phyloP scores from a whole-genome alignment of 2,888 invertebrate species.

The Timandra comae region DNA sequence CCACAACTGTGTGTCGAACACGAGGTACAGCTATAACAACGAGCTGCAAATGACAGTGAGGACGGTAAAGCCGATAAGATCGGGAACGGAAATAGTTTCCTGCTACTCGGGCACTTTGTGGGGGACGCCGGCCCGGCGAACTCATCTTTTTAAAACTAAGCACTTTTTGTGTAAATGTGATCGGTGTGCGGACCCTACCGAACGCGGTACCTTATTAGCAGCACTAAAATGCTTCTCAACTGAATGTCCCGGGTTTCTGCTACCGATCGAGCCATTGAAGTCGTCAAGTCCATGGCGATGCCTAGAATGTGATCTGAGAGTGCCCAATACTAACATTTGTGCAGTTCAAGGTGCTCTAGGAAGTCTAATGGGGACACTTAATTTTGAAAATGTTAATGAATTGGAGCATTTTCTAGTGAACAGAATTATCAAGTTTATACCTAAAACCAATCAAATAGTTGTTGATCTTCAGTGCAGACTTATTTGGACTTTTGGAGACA shows the following conservation, averaged over 20 bases:
- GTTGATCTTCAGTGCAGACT: constrained; percentile 79
- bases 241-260: constrained; percentile 70
- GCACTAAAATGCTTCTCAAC: constrained; percentile 75
- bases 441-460: constrained; percentile 77
- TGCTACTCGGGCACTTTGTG: constrained; percentile 81
- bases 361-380: constrained; percentile 69
- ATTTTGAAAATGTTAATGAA: constrained; percentile 66
- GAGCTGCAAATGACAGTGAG: constrained; percentile 77
- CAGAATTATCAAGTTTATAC: constrained; percentile 73
- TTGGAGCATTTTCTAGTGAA: constrained; percentile 74
- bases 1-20: constrained; percentile 82
- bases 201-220: constrained; percentile 78
- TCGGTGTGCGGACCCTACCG: constrained; percentile 81
- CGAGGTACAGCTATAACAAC: constrained; percentile 77
- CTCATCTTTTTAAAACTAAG: constrained; percentile 80
- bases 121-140: constrained; percentile 80
- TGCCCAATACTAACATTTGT: constrained; percentile 70
- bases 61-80: constrained; percentile 76
- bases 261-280: constrained; percentile 76
- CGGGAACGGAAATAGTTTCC: constrained; percentile 79
- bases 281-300: constrained; percentile 78
- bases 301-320: constrained; percentile 63
- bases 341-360: constrained; percentile 71
- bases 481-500: constrained; percentile 78
- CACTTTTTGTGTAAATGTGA: constrained; percentile 81